Evolutionary conservation across 2,888 invertebrate genomes (phyloP), one percentile per base, ranked within the genome.

Genomic region (Caenorhabditis sp.): DNA sequence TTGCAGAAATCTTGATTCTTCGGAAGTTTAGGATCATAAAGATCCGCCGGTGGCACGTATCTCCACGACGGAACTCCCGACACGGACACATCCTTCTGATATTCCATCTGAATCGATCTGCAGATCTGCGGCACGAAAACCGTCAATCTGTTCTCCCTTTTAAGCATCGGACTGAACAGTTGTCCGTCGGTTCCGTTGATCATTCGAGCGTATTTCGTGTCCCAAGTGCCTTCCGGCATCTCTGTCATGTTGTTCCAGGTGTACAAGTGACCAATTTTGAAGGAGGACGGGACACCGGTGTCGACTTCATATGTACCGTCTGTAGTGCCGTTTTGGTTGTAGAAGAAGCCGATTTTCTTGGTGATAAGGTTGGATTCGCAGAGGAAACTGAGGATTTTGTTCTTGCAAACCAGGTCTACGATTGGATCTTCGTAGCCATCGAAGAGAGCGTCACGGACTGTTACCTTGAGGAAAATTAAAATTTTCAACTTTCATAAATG

Each of bases 171-270:
- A 20, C 85, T 80, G 83, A 90, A 90, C 26, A 91, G 53, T 61
- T 90, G 90, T 8, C 90, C 90, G 56, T 89, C 90, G 32, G 86
- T 82, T 61, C 88, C 90, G 62, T 91, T 89, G 60, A 91, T 85
- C 86, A 87, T 87, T 20, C 89, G 68, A 8, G 90, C 90, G 35
- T 84, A 71, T 22, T 68, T 67, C 1, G 85, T 83, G 51, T 88
- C 89, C 89, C 89, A 91, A 15, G 71, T 82, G 28, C 56, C 69
- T 32, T 83, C 72, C 6, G 85, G 82, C 64, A 89, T 82, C 3
- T 56, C 56, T 13, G 88, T 85, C 80, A 83, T 60, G 50, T 87
- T 85, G 77, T 91, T 90, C 87, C 86, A 91, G n/a, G 89, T 76
- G 74, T 84, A 88, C 15, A 91, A 26, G 72, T 85, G 84, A 40